phyloP scores from a whole-genome alignment of 2,797 vertebrate species.

The Enteromius treurensis region DNA sequence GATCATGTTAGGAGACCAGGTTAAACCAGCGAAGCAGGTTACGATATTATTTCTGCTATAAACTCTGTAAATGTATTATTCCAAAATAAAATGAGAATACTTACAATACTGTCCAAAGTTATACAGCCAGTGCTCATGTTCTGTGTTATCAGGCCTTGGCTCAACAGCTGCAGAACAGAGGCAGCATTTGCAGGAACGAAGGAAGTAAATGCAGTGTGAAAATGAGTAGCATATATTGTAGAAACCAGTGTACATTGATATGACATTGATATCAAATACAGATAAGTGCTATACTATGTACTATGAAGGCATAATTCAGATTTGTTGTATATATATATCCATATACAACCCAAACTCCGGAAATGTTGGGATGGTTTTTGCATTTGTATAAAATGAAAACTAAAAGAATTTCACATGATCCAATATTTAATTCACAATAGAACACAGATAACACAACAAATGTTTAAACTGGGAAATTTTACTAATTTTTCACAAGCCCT shows the following conservation, averaged over 20 bases:
- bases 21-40: background rate
- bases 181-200: slow-evolving; percentile 67
- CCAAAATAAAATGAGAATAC: slow-evolving; percentile 68
- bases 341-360: too few species aligned
- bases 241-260: slow-evolving; percentile 56
- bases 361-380: too few species aligned
- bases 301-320: background rate
- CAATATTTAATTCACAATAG: too few species aligned
- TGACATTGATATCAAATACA: slow-evolving; percentile 38
- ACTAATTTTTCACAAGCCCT: too few species aligned
- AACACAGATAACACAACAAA: too few species aligned
- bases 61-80: slow-evolving; percentile 60
- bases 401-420: too few species aligned
- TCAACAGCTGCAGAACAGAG: slow-evolving; percentile 77
- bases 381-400: too few species aligned
- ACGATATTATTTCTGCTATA: background rate
- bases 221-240: slow-evolving; percentile 58
- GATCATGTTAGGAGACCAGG: too few species aligned
- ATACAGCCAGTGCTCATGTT: slow-evolving; percentile 82
- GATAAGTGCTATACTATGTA: slow-evolving; percentile 1
- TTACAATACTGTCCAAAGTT: slow-evolving; percentile 82
- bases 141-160: slow-evolving; percentile 79
- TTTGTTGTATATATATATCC: too few species aligned
- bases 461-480: too few species aligned
- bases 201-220: slow-evolving; percentile 51